Conservation (phyloP, 2,888 invertebrate species). For the Ectemnius cavifrons region DNA sequence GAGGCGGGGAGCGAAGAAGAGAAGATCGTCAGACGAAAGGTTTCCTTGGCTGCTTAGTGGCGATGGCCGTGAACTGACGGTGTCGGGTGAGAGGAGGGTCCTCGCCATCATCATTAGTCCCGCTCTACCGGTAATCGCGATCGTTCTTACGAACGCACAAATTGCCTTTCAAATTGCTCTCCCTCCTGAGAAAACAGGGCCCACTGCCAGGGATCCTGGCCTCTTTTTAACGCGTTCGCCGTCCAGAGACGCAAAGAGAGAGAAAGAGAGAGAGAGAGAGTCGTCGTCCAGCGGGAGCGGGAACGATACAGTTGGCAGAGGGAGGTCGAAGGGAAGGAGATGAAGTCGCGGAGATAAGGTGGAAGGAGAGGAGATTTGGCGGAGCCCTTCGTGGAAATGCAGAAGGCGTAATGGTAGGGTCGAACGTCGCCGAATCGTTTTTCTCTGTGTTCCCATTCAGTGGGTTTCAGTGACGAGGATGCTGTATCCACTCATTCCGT, state of each 20-base stretch:
- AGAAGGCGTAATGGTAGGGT: constrained; percentile 46
- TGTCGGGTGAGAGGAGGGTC: constrained; percentile 28
- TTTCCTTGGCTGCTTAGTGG: constrained; percentile 45
- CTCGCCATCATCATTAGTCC: constrained; percentile 67
- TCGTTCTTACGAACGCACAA: constrained; percentile 66
- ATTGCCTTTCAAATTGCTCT: constrained; percentile 66
- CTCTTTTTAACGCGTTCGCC: constrained; percentile 59
- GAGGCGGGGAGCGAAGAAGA: constrained; percentile 29
- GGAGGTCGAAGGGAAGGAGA: constrained; percentile 11
- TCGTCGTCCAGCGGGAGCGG: background rate
- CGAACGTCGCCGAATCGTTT: constrained; percentile 44
- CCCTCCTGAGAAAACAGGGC: constrained; percentile 58
- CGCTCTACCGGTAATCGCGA: constrained; percentile 65
- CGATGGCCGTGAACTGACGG: constrained; percentile 49
- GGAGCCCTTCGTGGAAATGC: constrained; percentile 59
- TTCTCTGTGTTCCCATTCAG: constrained; percentile 41
- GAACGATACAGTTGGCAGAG: constrained; percentile 27
- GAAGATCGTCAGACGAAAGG: constrained; percentile 38
- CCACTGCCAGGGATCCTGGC: constrained; percentile 54
- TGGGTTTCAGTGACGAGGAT: background rate
- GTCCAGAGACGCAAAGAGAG: too few species aligned
- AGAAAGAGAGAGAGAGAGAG: too few species aligned
- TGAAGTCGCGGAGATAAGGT: constrained; percentile 26
- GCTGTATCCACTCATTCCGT: constrained; percentile 19
- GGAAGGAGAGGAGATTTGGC: constrained; percentile 37